Evolutionary conservation across 2,888 invertebrate species (phyloP), one percentile per base, ranked within the genome.

Genomic region (Tetranychus piercei): DNA sequence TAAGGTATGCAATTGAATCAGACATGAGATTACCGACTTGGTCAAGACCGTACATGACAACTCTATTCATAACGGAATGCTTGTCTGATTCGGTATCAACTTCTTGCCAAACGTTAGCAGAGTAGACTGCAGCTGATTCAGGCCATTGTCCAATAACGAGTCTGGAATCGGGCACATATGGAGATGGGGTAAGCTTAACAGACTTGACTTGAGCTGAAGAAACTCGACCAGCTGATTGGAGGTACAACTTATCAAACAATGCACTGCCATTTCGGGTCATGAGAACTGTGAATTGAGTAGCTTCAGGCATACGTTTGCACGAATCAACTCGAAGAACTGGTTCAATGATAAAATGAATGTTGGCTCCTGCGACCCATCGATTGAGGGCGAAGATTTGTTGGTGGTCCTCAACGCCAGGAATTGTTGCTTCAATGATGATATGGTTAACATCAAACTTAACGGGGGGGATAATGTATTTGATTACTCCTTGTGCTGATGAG

Each of bases 391-490:
- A 69, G 20, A 6, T 69, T 69, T 69, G 69, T 23, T 69, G 22
- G 69, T 69, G 69, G 11, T 69, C 69, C 7, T 1, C 34, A 23
- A 69, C 15, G 1, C 69, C 69, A 22, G 69, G 69, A 23, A 69
- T 23, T 11, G 9, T 23, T 7, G 71, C 71, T 45, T 55, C 34
- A 20, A 74, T 20, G 1, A 70, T 22, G n/a, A 74, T 64, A 43
- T 74, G 74, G 6, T 74, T 74, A 7, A 43, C 23, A n/a, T 1
- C n/a, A n/a, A n/a, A n/a, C 0, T 20, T 18, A 65, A 74, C 71
- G 1, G 71, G 74, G 18, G 74, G 74, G 1, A 74, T 71, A 7
- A 23, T 23, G 20, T 71, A 74, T 15, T 71, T 22, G 44, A 71
- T 43, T 45, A 43, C 2, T 34, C 74, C 74, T 4, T 64, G 15